Evolutionary conservation across 2,113 vertebrate genomes (phyloP), one percentile per base, ranked within the genome.

Genomic region (Eulemur macaco): DNA sequence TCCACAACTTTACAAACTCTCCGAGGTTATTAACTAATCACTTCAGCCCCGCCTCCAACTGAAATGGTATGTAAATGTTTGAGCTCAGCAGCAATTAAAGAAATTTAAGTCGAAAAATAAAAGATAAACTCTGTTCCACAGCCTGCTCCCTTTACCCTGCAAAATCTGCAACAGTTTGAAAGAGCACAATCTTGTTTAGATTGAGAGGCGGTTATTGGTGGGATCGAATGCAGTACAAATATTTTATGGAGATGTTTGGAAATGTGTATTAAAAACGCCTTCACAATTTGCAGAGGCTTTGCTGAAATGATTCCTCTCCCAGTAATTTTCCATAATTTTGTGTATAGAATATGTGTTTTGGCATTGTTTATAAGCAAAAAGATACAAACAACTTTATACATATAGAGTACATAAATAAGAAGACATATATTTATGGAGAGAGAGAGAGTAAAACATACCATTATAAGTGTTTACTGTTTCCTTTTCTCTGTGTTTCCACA

Each of bases 51-150:
- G 1, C 5, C 21, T 37, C 25, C 5, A 23, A 37, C 25, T 66
- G 31, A 54, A 86, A 90, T 39, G 20, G 4, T 34, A 80, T 27
- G 34, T 27, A 50, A 39, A 64, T 81, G 56, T 66, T 80, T 80
- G 47, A 4, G 5, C 25, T 58, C 31, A 78, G 31, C 34, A 81
- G 56, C 20, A 73, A 81, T 58, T 20, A 81, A 64, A 80, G 14
- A 47, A 91, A 93, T 87, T 50, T 76, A 78, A 97, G 90, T 20
- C 37, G 45, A 64, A 90, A 93, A 86, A 64, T 56, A 18, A 86
- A 86, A 83, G 86, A 83, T 45, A n/a, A 74, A 23, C 14, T 64
- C 21, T 45, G 15, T 12, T 20, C 17, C 5, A 6, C 47, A 42
- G 6, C 31, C 37, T 54, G 37, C 17, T 93, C 10, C 29, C 18